phyloP scores from a whole-genome alignment of 1,140 invertebrate species.

The Magallana ariakensis region DNA sequence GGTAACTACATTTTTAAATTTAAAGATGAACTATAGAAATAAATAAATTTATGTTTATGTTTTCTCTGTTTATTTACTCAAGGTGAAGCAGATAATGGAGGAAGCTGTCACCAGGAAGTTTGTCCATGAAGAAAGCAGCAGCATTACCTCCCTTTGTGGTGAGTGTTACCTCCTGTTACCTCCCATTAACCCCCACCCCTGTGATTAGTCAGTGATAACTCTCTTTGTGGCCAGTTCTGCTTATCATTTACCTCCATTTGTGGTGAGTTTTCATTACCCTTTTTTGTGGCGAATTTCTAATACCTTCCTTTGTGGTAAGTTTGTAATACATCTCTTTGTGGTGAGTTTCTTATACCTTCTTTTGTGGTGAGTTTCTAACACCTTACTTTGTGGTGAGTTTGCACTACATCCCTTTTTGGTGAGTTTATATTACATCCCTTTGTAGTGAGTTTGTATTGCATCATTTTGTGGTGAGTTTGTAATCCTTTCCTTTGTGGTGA shows the following conservation, averaged over 20 bases:
- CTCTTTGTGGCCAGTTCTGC: background rate
- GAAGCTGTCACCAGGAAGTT: slow-evolving; percentile 95
- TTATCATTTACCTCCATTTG: background rate
- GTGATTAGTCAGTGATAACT: background rate
- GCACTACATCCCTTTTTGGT: background rate
- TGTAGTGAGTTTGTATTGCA: background rate
- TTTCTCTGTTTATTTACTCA: slow-evolving; percentile 30
- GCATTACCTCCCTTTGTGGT: slow-evolving; percentile 92
- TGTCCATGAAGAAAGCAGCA: slow-evolving; percentile 94
- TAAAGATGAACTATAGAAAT: too few species aligned
- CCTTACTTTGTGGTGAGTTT: background rate
- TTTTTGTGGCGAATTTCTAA: background rate
- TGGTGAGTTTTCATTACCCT: background rate
- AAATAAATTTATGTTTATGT: too few species aligned
- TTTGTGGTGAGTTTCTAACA: background rate
- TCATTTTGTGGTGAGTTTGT: too few species aligned
- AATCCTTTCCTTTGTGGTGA: background rate
- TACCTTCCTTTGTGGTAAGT: background rate
- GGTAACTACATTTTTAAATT: too few species aligned
- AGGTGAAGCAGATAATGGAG: slow-evolving; percentile 96
- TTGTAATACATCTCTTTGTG: background rate
- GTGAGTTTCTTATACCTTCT: background rate
- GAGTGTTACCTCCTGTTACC: slow-evolving; percentile 64
- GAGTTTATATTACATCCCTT: background rate
- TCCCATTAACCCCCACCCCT: background rate